phyloP scores from a whole-genome alignment of 2,113 vertebrate species.

The Corapipo altera region DNA sequence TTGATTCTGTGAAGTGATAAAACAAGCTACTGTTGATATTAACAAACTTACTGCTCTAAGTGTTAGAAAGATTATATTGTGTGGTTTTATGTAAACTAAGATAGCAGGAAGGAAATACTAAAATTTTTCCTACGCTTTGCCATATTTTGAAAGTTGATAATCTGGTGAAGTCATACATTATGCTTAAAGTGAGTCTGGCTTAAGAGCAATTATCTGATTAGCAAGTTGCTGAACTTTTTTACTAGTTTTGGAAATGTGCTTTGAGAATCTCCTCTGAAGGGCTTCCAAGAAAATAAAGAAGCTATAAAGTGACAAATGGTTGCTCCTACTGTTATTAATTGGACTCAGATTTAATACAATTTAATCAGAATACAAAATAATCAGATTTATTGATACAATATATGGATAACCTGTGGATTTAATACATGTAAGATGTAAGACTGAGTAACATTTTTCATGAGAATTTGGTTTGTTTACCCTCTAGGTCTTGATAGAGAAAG shows the following conservation, averaged over 20 bases:
- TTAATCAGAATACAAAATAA: neutral
- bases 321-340: neutral
- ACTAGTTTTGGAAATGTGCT: neutral
- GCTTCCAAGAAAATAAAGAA: neutral
- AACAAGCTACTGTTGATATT: neutral
- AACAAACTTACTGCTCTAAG: neutral
- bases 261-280: neutral
- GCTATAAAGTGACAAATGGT: neutral
- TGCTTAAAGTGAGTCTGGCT: neutral
- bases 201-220: neutral
- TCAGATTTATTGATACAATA: neutral
- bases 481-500: constrained; percentile 97
- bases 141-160: neutral
- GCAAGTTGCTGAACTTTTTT: neutral
- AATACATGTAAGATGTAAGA: neutral
- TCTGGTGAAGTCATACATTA: neutral
- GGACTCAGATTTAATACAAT: neutral
- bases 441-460: neutral
- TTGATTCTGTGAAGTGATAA: neutral
- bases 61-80: neutral
- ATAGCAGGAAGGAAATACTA: neutral
- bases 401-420: fast-evolving
- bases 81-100: neutral
- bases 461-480: neutral
- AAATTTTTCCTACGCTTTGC: neutral